These are phyloP conservation scores for Scomber japonicus DNA, from an alignment of 2,113 vertebrate species.

Conservation along the genomic window DNA sequence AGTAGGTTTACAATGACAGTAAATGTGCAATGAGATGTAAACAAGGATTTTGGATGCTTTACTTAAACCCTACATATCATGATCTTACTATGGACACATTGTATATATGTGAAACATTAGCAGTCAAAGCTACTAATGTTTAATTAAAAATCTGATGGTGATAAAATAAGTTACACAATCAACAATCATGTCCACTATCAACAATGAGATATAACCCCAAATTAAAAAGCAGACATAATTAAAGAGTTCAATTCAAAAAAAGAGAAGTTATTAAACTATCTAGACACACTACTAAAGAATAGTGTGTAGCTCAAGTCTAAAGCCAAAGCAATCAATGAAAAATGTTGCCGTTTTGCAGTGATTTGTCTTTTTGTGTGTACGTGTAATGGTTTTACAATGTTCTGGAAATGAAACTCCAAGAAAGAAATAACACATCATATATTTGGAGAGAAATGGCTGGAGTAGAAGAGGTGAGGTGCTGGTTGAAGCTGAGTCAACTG, in stretches of 20 bases:
- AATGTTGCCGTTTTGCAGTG: not conserved
- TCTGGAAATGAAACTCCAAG: not conserved
- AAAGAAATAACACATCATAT: slow-evolving; percentile 5
- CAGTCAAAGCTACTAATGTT: not conserved
- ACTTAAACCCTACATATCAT: not conserved
- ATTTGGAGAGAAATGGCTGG: slow-evolving; percentile 12
- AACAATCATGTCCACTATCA: not conserved
- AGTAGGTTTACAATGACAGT: too few relatives aligned
- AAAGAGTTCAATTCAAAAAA: not conserved
- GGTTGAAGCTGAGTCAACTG: slow-evolving; percentile 64
- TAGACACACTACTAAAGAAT: not conserved
- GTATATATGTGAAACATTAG: not conserved
- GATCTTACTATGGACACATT: not conserved
- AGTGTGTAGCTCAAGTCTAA: not conserved
- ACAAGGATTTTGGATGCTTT: not conserved
- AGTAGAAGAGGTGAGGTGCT: slow-evolving; percentile 36
- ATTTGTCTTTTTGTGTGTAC: too few relatives aligned
- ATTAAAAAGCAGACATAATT: not conserved
- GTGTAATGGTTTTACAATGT: not conserved
- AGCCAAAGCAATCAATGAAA: not conserved
- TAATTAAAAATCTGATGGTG: not conserved
- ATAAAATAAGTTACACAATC: slow-evolving; percentile 4
- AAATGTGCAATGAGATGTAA: slow-evolving; percentile 1
- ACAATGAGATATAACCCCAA: not conserved
- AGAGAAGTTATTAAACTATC: not conserved